These are phyloP conservation scores for Drosophila prosaltans DNA, from an alignment of 1,140 invertebrate species.

Conservation along the genomic window DNA sequence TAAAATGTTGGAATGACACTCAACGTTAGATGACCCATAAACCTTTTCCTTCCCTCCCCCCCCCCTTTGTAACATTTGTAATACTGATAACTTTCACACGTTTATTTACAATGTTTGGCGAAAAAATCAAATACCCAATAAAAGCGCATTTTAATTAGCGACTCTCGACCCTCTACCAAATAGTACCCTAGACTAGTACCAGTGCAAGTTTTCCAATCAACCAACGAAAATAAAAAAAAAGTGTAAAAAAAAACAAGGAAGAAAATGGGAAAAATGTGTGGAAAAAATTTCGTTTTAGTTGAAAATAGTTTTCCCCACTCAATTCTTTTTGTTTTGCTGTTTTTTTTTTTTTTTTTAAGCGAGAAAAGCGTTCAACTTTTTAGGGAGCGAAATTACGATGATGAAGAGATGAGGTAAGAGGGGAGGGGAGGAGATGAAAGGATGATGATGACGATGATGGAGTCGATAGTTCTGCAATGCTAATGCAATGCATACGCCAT, in stretches of 20 bases:
- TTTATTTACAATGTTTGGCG: neutral
- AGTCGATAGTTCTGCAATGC: conserved; percentile 13
- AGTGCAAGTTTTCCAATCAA: conserved; percentile 17
- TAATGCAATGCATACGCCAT: conserved; percentile 21
- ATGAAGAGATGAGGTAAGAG: neutral
- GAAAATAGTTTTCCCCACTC: conserved; percentile 16
- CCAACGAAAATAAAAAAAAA: neutral
- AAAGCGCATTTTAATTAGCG: conserved; percentile 22
- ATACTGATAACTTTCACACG: neutral
- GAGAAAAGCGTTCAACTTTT: conserved; percentile 19
- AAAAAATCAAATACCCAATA: neutral
- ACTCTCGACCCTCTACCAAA: neutral
- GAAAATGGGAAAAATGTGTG: neutral
- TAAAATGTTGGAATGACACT: conserved; percentile 1
- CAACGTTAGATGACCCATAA: conserved; percentile 1
- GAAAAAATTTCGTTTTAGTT: conserved; percentile 6
- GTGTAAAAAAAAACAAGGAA: neutral
- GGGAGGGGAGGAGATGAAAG: neutral
- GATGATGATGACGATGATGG: neutral
- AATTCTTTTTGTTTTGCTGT: neutral
- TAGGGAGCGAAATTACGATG: neutral
- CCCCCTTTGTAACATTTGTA: neutral
- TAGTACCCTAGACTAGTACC: neutral
- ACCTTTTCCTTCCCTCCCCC: neutral
- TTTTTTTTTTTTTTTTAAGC: no score